Base-by-base conservation (phyloP, 2,797 vertebrate species). In the Arctocebus calabarensis region DNA sequence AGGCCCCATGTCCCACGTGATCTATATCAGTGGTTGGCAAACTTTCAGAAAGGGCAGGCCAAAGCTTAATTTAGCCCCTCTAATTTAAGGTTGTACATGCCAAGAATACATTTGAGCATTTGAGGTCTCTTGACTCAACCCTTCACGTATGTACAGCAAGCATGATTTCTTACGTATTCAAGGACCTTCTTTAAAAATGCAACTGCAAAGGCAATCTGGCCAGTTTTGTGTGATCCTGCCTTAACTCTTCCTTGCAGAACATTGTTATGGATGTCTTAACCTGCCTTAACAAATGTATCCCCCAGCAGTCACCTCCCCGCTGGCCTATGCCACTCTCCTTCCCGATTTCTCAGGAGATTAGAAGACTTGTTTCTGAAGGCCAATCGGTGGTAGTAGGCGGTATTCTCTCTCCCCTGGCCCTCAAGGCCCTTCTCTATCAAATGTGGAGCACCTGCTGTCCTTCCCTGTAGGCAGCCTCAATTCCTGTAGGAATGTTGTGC, bases 11-110 rank as follows among this genome's bases (percentile, higher is more conserved):
- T 92, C 90, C 85, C 94, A 75, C 94, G 92, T n/a, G 84, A 97
- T 97, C 91, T 97, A 61, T 97, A 96, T 97, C 92, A 96, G 97
- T 57, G 97, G 92, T 75, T 97, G 97, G 97, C 96, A 96, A 95
- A 94, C 95, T 96, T 97, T 97, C 97, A 96, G 94, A 82, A 95
- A 97, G 90, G 78, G 88, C 90, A 97, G 94, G 88, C 95, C 95
- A 95, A 92, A 96, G 96, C 96, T 97, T 97, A 97, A 97, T 97
- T 97, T 97, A 97, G 97, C 71, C 94, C 94, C 96, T 97, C 95
- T 97, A 97, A 97, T 97, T 97, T 96, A 96, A 96, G 97, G 95
- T 71, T 97, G 93, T 84, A 59, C 83, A 86, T 97, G 96, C 97
- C 97, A 97, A 94, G 96, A 96, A 96, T 97, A 97, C 86, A 95